Percentiles rank a stretch among this genome's conserved stretches.
Evolutionary conservation across 2,113 vertebrate genomes (phyloP).

Genomic region (Chascanopsetta lugubris): DNA sequence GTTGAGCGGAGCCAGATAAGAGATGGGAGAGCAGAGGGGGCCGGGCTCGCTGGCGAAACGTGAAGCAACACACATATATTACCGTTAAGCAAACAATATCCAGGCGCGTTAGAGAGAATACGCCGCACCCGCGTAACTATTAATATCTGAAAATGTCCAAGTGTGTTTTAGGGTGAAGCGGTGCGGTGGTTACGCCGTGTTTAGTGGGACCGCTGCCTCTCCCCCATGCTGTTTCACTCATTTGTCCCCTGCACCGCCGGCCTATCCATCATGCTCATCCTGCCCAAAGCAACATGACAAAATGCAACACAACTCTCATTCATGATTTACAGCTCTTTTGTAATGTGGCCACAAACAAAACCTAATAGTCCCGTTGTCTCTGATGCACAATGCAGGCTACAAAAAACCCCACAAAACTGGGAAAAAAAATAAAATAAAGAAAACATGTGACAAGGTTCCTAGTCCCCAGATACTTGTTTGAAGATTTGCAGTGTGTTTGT

Average conservation of each 20-base stretch:
- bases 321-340: conserved; percentile 71
- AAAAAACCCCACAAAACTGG: neutral
- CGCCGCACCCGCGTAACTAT: neutral
- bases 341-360: conserved; percentile 57
- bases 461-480: conserved; percentile 53
- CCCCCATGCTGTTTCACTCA: conserved; percentile 46
- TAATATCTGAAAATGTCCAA: neutral
- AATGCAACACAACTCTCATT: conserved; percentile 63
- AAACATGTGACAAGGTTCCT: conserved; percentile 21
- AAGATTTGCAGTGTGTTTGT: conserved; percentile 13
- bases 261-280: conserved; percentile 69
- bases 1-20: conserved; percentile 70
- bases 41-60: conserved; percentile 68
- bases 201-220: conserved; percentile 34
- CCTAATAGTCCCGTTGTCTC: conserved; percentile 30
- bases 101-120: neutral
- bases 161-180: neutral
- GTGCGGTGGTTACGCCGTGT: conserved; percentile 1
- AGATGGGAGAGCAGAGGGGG: conserved; percentile 61
- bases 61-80: conserved; percentile 57
- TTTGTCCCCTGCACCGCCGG: conserved; percentile 51
- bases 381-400: conserved; percentile 24
- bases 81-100: conserved; percentile 35
- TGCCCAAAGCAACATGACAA: conserved; percentile 58
- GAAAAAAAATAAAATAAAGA: neutral